Evolutionary conservation across 2,113 vertebrate genomes (phyloP), one percentile per base, ranked within the genome.

Genomic region (Heptranchias perlo): DNA sequence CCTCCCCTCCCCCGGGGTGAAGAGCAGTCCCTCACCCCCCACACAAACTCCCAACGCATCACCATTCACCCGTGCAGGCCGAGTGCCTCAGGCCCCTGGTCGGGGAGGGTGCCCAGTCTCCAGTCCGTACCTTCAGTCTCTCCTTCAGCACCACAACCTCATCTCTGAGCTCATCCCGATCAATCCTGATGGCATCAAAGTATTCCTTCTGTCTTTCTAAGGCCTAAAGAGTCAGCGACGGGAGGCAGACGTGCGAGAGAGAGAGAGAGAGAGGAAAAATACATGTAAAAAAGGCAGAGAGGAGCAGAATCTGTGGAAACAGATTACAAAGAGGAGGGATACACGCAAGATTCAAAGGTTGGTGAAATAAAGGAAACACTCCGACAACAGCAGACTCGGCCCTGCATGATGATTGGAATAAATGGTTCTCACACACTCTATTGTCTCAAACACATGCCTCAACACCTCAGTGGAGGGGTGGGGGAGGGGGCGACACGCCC

Each of bases 121-220:
- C 7, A 39, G 21, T 96, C 96, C 97, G 6, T 99, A 99, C 99
- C 99, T 99, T 99, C 87, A 99, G 96, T 97, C 98, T 97, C 97
- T 99, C 98, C 97, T 98, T 99, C 96, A 99, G 98, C 96, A 98
- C 96, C 97, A 98, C 97, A 96, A 98, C 98, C 98, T 99, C 99
- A 97, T 99, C 98, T 98, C 99, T 98, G 98, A 99, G 99, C 96
- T 98, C 98, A 97, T 99, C 99, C 4, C 99, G 98, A 97, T 99
- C 99, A 96, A 97, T 98, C 96, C 98, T 98, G 97, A 99, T 97
- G 94, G 99, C 98, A 96, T 99, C 99, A 97, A 98, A 98, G 98
- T 98, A 99, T 97, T 99, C 99, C 98, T 99, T 99, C 98, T 99
- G 99, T 96, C 99, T 99, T 97, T 99, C 99, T 99, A 99, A 98